Evolutionary conservation across 2,888 invertebrate species (phyloP), one percentile per base, ranked within the genome.

Genomic region (Gisinianus flammeolus): DNA sequence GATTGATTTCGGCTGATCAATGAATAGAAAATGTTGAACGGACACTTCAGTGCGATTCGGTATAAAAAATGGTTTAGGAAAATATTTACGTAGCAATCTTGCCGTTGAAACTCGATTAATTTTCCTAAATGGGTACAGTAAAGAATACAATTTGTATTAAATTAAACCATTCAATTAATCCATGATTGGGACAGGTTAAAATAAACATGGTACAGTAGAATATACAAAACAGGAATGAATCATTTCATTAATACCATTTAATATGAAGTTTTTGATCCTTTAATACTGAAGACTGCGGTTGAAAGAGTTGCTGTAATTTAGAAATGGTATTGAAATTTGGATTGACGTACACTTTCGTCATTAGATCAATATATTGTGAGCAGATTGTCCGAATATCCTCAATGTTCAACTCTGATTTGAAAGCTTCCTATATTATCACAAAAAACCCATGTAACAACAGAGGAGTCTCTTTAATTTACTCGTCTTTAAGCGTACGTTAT

Each of bases 31-130:
- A 85, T 94, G 91, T 87, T 95, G 94, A 71, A 93, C 90, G 19
- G 87, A 86, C 2, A 88, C 86, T 84, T 88, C 87, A 16, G 86
- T 85, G 30, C 86, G 85, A 58, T 84, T 85, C 54, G 86, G 87
- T 72, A 93, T 90, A 84, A 92, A 91, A 80, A 88, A 87, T 0
- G 94, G 93, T 82, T 92, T 90, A 1, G 91, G 91, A 86, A 95
- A 94, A 62, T 93, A 85, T 85, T 91, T 90, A 22, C 95, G 89
- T 16, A 95, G 85, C 70, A 92, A 86, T 85, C 93, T 90, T 68
- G 92, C 93, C 35, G 92, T 90, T 85, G 90, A 89, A 90, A 95
- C 92, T 79, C 92, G 91, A 87, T 93, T 94, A 72, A 94, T 91
- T 86, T 92, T 91, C 94, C 93, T 93, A 83, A n/a, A 73, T 67